These are phyloP conservation scores for Eristalis tenax DNA, from an alignment of 2,888 invertebrate genomes.

Conservation along the genomic window DNA sequence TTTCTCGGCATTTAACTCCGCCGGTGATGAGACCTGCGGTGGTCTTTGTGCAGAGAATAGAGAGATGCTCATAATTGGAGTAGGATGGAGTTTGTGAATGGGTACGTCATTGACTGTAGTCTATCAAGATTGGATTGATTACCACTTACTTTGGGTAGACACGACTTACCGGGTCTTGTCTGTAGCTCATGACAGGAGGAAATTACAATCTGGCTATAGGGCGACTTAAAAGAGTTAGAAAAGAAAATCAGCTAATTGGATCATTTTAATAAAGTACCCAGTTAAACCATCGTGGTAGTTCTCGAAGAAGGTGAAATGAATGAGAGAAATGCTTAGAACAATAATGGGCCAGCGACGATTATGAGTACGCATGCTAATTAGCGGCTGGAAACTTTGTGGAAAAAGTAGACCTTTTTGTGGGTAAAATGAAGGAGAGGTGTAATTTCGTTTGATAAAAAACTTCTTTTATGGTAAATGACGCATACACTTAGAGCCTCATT, in stretches of 20 bases:
- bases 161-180: neutral
- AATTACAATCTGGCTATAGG: neutral
- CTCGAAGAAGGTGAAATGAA: neutral
- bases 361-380: neutral
- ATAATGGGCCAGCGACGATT: neutral
- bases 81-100: neutral
- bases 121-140: neutral
- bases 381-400: neutral
- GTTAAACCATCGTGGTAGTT: neutral
- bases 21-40: neutral
- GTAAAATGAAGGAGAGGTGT: too few relatives aligned
- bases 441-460: too few relatives aligned
- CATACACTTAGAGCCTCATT: too few relatives aligned
- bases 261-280: neutral
- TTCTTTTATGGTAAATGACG: too few relatives aligned
- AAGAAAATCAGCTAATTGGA: neutral
- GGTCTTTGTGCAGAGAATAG: neutral
- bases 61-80: neutral
- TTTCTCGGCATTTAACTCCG: constrained; percentile 15
- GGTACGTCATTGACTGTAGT: neutral
- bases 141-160: neutral
- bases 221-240: neutral
- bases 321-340: neutral
- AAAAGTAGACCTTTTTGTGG: too few relatives aligned
- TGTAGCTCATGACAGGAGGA: neutral